A percentile compares a stretch with the other conserved stretches of the same genome.
Evolutionary conservation across 1,140 invertebrate species (phyloP).

Genomic region (Triops cancriformis): DNA sequence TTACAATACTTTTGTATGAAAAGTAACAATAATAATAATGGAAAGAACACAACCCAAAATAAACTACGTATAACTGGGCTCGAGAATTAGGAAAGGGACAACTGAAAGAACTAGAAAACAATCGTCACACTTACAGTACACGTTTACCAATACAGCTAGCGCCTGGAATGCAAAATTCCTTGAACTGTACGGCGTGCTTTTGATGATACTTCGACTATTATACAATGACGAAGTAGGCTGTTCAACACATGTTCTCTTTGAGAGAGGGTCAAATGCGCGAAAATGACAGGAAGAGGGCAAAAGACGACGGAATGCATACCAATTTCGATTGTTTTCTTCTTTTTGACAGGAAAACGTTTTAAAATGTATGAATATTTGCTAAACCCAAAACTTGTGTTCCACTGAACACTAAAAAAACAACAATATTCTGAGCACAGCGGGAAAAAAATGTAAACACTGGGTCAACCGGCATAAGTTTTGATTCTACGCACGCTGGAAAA

Average conservation of each 20-base stretch:
- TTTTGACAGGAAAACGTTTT: neutral
- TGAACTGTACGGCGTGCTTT: no score
- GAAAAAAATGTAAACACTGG: neutral
- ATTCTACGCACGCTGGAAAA: neutral
- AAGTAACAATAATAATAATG: neutral
- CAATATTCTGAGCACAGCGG: neutral
- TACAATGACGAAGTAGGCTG: no score
- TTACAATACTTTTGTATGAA: neutral
- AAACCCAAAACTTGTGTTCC: neutral
- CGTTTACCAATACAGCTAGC: neutral
- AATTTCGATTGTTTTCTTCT: neutral
- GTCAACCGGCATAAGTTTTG: constrained; percentile 4
- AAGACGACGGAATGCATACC: neutral
- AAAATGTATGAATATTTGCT: neutral
- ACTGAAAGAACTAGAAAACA: neutral
- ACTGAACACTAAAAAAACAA: neutral
- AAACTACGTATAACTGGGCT: constrained; percentile 10
- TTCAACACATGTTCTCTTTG: no score
- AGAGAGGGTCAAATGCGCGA: neutral
- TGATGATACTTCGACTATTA: no score
- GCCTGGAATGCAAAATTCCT: neutral
- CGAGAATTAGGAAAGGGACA: neutral
- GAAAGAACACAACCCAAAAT: neutral
- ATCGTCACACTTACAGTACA: neutral
- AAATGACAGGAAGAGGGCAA: neutral